Base-by-base conservation (phyloP, 2,888 invertebrate genomes). In the Sphinx pinastri region DNA sequence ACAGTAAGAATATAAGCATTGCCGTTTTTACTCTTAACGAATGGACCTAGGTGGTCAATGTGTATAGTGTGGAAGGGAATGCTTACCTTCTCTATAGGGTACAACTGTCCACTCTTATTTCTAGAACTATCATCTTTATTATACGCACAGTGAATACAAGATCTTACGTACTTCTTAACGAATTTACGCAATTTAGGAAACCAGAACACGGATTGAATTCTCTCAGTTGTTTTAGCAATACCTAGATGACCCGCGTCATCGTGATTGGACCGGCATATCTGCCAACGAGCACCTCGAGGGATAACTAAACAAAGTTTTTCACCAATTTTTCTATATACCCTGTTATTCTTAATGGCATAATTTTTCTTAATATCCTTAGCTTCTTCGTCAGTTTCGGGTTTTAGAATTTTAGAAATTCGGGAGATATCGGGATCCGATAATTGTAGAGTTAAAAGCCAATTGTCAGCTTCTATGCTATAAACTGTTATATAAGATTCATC, bases 11-110 rank as follows among this genome's bases (percentile, higher is more conserved):
- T 60, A 11, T 60, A 60, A 38, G 31, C 12, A 45, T 60, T 31
- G 3, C 60, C 38, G n/a, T 31, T 38, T 38, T 45, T 59, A 19
- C 59, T 59, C 38, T 80, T 49, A 10, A 80, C 77, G 71, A 89
- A 91, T 7, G 88, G 88, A 2, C 89, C 88, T 4, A 90, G 69
- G 72, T 91, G 89, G 74, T 91, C 90, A 0, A 91, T 68, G 71
- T 91, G 88, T 14, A 91, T 49, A 0, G 85, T 88, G 67, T 89
- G 81, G 54, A 93, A 87, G 0, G 89, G 89, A 11, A 79, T 75
- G 0, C 77, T 71, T 10, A 81, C 75, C 70, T 90, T 90, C n/a
- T 81, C 79, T 31, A 91, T 90, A 0, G 88, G 84, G 68, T 89
- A 81, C n/a, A 91, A 71, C 19, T 76, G 74, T 11, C 88, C 88